Evolutionary conservation across 2,113 vertebrate species (phyloP).

Genomic region (Panthera uncia): DNA sequence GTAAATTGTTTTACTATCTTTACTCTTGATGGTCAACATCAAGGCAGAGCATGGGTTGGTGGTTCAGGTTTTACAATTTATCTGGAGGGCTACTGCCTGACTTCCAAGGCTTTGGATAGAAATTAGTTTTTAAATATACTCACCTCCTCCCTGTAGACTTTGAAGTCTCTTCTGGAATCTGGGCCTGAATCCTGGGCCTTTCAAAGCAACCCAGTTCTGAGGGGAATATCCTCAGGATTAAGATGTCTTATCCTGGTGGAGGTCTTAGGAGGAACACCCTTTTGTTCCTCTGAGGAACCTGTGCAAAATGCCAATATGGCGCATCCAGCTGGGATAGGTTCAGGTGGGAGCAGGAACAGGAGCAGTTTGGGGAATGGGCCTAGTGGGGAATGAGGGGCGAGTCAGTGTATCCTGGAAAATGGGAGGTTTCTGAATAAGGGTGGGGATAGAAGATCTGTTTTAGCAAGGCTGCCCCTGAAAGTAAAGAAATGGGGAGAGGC

Average conservation of each 20-base stretch:
- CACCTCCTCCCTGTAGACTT: not conserved
- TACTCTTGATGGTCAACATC: not conserved
- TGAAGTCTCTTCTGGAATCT: not conserved
- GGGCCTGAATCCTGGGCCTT: not conserved
- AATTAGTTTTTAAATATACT: not conserved
- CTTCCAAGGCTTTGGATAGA: conserved; percentile 12
- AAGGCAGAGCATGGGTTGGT: not conserved
- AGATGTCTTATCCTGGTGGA: not conserved
- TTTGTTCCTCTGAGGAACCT: not conserved
- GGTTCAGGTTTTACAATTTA: not conserved
- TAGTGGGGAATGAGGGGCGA: not conserved
- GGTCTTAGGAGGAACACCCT: not conserved
- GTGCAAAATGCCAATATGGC: not conserved
- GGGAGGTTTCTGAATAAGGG: not conserved
- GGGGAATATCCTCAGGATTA: not conserved
- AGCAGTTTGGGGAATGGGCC: not conserved
- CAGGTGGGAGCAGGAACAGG: not conserved
- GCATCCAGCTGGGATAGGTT: not conserved
- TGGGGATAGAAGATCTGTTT: not conserved
- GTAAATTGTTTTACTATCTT: not conserved
- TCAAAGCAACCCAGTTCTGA: not conserved
- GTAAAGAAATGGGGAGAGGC: not conserved
- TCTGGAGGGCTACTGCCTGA: not conserved
- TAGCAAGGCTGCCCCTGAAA: not conserved
- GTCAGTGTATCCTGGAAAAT: not conserved